Evolutionary conservation across 1,140 invertebrate species (phyloP).

Genomic region (Streblospio benedicti): DNA sequence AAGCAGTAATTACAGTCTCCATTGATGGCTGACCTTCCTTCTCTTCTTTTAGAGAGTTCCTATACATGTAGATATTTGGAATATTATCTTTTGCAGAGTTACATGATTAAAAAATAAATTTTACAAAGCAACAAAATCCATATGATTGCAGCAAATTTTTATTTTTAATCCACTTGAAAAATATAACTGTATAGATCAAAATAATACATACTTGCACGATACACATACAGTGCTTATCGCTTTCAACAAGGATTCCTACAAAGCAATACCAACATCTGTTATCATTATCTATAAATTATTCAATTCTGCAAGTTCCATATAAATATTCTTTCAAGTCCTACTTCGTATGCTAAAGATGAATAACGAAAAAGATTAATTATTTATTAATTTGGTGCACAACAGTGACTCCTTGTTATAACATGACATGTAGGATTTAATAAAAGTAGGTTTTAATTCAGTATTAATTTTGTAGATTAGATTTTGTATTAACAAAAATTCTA

Average conservation of each 20-base stretch:
- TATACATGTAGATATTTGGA: not conserved
- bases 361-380: not conserved
- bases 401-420: not conserved
- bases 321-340: not conserved
- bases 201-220: constrained; percentile 57
- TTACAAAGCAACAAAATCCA: not conserved
- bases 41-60: not conserved
- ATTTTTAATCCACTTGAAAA: not conserved
- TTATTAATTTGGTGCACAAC: not conserved
- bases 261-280: not conserved
- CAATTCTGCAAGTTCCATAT: not conserved
- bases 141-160: not conserved
- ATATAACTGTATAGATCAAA: not conserved
- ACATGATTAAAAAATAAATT: not conserved
- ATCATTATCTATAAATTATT: not conserved
- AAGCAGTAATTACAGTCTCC: constrained; percentile 24
- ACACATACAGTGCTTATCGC: constrained; percentile 63
- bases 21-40: not conserved
- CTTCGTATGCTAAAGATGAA: not conserved
- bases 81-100: not conserved
- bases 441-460: too few species aligned
- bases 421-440: not conserved
- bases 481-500: too few species aligned
- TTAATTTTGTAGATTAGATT: too few species aligned
- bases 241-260: constrained; percentile 60